Evolutionary conservation across 2,888 invertebrate species (phyloP).

Genomic region (Chymomyza amoena): DNA sequence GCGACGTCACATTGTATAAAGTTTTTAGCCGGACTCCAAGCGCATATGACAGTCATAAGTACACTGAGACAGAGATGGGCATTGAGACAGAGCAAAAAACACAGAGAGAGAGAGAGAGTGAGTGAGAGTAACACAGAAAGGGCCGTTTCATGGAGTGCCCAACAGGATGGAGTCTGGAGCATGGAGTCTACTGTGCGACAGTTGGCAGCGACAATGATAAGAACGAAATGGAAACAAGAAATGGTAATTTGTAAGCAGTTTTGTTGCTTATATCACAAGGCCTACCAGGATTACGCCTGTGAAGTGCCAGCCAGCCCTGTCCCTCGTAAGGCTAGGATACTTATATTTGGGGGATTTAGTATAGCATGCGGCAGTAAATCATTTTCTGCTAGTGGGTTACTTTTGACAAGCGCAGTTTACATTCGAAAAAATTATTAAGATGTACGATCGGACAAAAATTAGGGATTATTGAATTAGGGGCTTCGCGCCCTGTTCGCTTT

Average conservation of each 20-base stretch:
- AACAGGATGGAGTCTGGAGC: not conserved
- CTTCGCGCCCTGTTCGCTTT: too few relatives aligned
- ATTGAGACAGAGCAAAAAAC: not conserved
- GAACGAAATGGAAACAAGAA: conserved; percentile 8
- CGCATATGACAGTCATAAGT: conserved; percentile 62
- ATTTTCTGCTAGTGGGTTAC: conserved; percentile 28
- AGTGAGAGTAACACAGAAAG: not conserved
- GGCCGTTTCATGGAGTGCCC: not conserved
- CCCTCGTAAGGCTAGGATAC: conserved; percentile 38
- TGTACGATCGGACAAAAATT: too few relatives aligned
- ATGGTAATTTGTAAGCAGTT: conserved; percentile 22
- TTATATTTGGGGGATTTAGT: conserved; percentile 24
- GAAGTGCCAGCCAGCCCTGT: conserved; percentile 62
- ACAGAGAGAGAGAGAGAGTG: not conserved
- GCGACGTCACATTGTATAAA: conserved; percentile 45
- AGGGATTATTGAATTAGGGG: too few relatives aligned
- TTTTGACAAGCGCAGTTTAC: not conserved
- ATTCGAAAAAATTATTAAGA: too few relatives aligned
- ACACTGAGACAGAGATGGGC: conserved; percentile 28
- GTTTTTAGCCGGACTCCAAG: conserved; percentile 51
- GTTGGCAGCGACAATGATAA: conserved; percentile 27
- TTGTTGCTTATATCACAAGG: conserved; percentile 43
- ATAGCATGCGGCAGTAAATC: conserved; percentile 48
- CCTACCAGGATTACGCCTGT: conserved; percentile 54
- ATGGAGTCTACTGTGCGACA: conserved; percentile 47